Conservation (phyloP, 2,888 invertebrate species). For the Zelleria hepariella region DNA sequence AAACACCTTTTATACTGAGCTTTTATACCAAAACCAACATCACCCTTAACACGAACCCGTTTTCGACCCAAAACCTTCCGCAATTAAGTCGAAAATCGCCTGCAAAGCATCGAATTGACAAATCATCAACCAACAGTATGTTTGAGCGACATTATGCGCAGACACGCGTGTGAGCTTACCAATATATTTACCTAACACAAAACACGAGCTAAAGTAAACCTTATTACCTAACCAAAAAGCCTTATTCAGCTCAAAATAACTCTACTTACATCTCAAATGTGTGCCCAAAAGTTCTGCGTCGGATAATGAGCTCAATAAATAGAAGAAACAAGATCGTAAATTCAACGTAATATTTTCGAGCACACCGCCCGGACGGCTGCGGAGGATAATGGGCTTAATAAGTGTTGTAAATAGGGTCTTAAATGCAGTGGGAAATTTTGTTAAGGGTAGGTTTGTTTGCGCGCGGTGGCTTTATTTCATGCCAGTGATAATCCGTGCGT, state of each 20-base stretch:
- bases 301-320: background rate
- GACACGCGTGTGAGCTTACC: background rate
- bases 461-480: constrained; percentile 1
- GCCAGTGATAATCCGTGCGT: constrained; percentile 3
- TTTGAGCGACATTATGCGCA: constrained; percentile 5
- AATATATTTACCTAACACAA: constrained; percentile 1
- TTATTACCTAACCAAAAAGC: background rate
- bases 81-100: background rate
- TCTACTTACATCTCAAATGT: too few relatives aligned
- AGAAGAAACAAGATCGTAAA: background rate
- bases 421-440: background rate
- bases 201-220: background rate
- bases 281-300: too few relatives aligned
- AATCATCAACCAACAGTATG: background rate
- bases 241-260: background rate
- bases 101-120: background rate
- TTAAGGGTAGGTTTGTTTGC: constrained; percentile 3
- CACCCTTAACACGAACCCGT: background rate
- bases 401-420: background rate
- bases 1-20: constrained; percentile 1
- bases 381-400: background rate
- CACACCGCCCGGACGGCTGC: background rate
- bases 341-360: background rate
- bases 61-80: background rate
- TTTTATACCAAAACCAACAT: background rate